phyloP scores from a whole-genome alignment of 2,797 vertebrate species.

The Hirundo rustica region DNA sequence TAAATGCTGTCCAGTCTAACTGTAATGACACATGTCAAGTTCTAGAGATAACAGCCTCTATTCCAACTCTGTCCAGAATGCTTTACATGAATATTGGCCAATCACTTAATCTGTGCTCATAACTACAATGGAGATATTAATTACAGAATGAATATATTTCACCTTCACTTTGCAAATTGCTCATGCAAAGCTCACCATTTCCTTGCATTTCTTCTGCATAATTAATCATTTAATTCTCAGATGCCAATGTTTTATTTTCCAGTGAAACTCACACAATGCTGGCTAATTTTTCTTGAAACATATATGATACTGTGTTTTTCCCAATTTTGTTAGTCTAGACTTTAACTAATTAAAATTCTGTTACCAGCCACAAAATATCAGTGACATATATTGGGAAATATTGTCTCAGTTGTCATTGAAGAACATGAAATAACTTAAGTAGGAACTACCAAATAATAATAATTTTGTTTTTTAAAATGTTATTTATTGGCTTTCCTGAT shows the following conservation, averaged over 20 bases:
- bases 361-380: not conserved
- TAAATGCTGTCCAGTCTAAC: not conserved
- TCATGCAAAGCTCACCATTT: not conserved
- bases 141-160: slow-evolving; percentile 1
- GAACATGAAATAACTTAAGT: not conserved
- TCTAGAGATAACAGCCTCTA: not conserved
- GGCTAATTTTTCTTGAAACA: not conserved
- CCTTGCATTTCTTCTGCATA: slow-evolving; percentile 15
- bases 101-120: not conserved
- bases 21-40: not conserved
- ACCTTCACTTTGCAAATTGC: not conserved
- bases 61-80: not conserved
- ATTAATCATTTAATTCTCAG: not conserved
- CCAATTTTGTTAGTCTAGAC: not conserved
- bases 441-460: not conserved
- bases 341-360: not conserved
- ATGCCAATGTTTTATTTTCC: not conserved
- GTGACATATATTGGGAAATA: not conserved
- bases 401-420: not conserved
- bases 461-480: not conserved
- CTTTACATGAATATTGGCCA: not conserved
- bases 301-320: not conserved
- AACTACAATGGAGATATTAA: not conserved
- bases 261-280: not conserved
- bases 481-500: not conserved